Conservation (phyloP, 2,888 invertebrate genomes). For the Adelphocoris suturalis region DNA sequence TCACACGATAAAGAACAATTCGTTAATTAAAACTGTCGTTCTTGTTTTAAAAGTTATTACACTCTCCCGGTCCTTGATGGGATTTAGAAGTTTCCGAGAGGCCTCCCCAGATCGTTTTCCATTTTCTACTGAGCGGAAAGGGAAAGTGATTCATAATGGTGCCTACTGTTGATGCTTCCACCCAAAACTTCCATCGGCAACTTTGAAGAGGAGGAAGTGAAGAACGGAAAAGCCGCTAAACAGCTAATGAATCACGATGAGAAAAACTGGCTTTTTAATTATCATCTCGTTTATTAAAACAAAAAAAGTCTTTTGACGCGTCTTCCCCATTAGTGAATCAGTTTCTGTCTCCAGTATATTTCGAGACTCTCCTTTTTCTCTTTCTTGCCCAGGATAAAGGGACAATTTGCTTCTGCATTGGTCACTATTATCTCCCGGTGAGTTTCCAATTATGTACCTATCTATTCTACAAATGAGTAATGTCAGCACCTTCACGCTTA, state of each 20-base stretch:
- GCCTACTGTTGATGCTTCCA: constrained; percentile 10
- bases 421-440: too few species aligned
- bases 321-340: background rate
- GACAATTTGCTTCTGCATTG: too few species aligned
- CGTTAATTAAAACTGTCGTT: constrained; percentile 67
- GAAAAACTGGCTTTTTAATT: constrained; percentile 26
- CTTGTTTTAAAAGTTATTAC: constrained; percentile 61
- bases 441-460: too few species aligned
- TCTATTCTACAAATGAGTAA: too few species aligned
- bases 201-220: constrained; percentile 51
- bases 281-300: background rate
- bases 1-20: constrained; percentile 59
- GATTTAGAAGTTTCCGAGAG: constrained; percentile 49
- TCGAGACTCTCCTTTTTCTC: too few species aligned
- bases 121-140: constrained; percentile 8
- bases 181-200: constrained; percentile 36
- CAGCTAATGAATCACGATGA: constrained; percentile 53
- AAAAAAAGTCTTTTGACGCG: too few species aligned
- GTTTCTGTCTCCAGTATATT: background rate
- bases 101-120: constrained; percentile 3
- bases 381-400: too few species aligned
- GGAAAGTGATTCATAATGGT: constrained; percentile 49
- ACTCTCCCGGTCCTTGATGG: constrained; percentile 47
- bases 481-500: too few species aligned
- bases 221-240: constrained; percentile 55